A percentile compares a stretch with the other conserved stretches of the same genome.
Conservation (phyloP, 2,888 invertebrate genomes). For the Drosophila paracracens region DNA sequence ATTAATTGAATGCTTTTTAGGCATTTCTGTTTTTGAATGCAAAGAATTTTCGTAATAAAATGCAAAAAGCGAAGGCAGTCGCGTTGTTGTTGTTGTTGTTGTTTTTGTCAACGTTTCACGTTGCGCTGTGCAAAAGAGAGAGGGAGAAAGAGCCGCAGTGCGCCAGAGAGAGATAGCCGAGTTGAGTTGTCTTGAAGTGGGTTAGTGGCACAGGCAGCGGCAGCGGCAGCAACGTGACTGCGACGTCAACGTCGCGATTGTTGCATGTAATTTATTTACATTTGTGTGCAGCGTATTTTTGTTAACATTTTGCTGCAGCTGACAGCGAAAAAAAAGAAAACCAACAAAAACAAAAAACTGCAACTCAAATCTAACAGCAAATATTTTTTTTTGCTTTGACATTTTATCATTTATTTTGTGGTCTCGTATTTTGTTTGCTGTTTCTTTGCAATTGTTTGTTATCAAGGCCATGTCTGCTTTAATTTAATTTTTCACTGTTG, state of each 20-base stretch:
- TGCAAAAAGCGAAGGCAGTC: slow-evolving; percentile 52
- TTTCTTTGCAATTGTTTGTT: slow-evolving; percentile 48
- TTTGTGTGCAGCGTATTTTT: slow-evolving; percentile 55
- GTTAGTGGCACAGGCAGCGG: slow-evolving; percentile 72
- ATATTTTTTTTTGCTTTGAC: slow-evolving; percentile 64
- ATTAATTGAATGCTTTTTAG: slow-evolving; percentile 63
- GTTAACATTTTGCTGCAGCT: slow-evolving; percentile 66
- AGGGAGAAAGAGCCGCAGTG: slow-evolving; percentile 3
- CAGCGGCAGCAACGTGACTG: slow-evolving; percentile 65
- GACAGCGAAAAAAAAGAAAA: slow-evolving; percentile 28
- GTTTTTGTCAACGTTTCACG: slow-evolving; percentile 70
- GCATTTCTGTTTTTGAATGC: slow-evolving; percentile 36
- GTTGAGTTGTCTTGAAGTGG: slow-evolving; percentile 70
- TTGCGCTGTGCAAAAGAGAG: slow-evolving; percentile 57
- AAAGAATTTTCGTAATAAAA: slow-evolving; percentile 62
- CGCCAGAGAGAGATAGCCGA: slow-evolving; percentile 37
- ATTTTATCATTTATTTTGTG: slow-evolving; percentile 53
- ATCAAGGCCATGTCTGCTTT: slow-evolving; percentile 48
- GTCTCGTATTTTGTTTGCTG: slow-evolving; percentile 21
- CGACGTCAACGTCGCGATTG: slow-evolving; percentile 47
- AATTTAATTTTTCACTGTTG: background rate
- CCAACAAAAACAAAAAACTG: background rate
- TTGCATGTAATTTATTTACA: slow-evolving; percentile 77
- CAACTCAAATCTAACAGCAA: slow-evolving; percentile 54
- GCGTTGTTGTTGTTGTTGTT: slow-evolving; percentile 24